Evolutionary conservation across 2,797 vertebrate species (phyloP), one percentile per base, ranked within the genome.

Genomic region (Myiotriccus ornatus): DNA sequence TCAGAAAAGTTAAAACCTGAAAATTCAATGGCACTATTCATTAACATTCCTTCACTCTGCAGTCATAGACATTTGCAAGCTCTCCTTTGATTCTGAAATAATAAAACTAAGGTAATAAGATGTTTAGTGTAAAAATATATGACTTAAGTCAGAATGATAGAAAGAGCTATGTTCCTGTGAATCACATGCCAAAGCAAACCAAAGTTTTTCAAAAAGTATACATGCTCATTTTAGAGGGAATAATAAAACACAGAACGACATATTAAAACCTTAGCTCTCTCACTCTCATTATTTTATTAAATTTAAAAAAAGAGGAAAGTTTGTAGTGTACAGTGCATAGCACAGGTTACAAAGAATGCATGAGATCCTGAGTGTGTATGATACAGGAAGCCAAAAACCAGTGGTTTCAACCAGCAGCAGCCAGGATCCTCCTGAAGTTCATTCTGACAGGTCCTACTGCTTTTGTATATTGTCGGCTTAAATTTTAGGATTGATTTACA

Each of bases 41-140:
- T 98, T 98, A 98, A 97, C 97, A 97, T 98, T 97, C 96, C 95
- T 97, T 96, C 22, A 24, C 90, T 84, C 94, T 96, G 96, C 79
- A 97, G 94, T 97, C 97, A 97, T 82, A 86, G 91, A 97, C 94
- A 83, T 96, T 96, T 96, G 96, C 86, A 97, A 97, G 95, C 95
- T 97, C 89, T 96, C 95, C 96, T 97, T 97, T 97, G 97, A 97
- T 97, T 98, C 93, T 96, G 96, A 97, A 97, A 97, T 97, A 97
- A 97, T 97, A 97, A 97, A 97, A 95, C 95, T 93, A 97, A 97
- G 96, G 97, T 97, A 97, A 97, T 97, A 97, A 97, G 96, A 97
- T 97, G 97, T 98, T 98, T 98, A 97, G 96, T 98, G 91, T 97
- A 97, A 97, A 98, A 98, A 98, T 97, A 97, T 96, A 97, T 98